Percentiles rank a stretch among this genome's conserved stretches.
Conservation (phyloP, 2,888 invertebrate genomes). For the Panzeria rudis region DNA sequence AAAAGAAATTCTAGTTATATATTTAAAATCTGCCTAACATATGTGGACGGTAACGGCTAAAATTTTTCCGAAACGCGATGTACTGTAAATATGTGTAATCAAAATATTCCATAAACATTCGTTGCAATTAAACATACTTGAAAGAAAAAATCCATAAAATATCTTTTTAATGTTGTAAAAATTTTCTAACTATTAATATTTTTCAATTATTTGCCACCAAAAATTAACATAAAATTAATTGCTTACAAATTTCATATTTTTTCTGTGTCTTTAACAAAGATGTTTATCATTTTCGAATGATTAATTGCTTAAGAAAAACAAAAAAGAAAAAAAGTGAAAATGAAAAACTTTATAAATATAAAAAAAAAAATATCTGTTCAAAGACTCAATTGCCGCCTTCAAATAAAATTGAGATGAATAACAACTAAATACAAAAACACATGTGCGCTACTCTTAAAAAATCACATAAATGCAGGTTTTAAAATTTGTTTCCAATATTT, state of each 20-base stretch:
- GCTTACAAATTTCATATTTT: conserved; percentile 30
- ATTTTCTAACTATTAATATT: background rate
- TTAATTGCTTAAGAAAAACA: conserved; percentile 32
- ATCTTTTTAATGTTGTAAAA: background rate
- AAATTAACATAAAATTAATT: conserved; percentile 29
- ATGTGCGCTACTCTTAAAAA: conserved; percentile 26
- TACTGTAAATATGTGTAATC: too few relatives aligned
- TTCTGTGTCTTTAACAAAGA: background rate
- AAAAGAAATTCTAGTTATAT: too few relatives aligned
- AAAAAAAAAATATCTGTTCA: conserved; percentile 47
- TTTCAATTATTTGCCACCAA: background rate
- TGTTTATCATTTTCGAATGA: conserved; percentile 40
- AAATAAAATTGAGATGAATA: conserved; percentile 33
- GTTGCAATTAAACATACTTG: too few relatives aligned
- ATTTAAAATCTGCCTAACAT: too few relatives aligned
- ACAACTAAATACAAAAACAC: conserved; percentile 13
- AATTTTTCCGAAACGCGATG: too few relatives aligned
- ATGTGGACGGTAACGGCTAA: too few relatives aligned
- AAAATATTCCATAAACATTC: too few relatives aligned
- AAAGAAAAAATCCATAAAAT: too few relatives aligned
- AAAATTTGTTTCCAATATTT: background rate
- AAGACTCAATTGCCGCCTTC: conserved; percentile 60
- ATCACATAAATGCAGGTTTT: conserved; percentile 61
- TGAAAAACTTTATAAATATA: conserved; percentile 29
- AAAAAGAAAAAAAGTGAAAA: conserved; percentile 1